These are phyloP conservation scores for Tetramorium simillimum DNA, from an alignment of 1,140 invertebrate species.

Conservation along the genomic window DNA sequence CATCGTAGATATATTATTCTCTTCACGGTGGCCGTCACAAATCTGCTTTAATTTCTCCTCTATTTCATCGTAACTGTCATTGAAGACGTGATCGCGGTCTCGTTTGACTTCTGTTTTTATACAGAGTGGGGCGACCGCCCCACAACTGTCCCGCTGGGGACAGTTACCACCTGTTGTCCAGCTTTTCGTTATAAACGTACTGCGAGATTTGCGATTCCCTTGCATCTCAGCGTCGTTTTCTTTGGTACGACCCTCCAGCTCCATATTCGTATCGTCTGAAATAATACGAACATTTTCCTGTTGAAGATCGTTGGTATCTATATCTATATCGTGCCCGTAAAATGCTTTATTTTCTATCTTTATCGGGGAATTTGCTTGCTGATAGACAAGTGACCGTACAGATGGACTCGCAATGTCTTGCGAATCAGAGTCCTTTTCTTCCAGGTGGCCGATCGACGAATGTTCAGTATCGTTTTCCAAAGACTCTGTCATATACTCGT, in stretches of 20 bases:
- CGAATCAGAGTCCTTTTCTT: constrained; percentile 63
- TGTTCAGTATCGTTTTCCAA: constrained; percentile 68
- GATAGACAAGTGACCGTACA: neutral
- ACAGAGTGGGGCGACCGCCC: too few relatives aligned
- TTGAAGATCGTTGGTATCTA: constrained; percentile 36
- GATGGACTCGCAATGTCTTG: constrained; percentile 37
- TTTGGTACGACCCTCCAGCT: constrained; percentile 51
- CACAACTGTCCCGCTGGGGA: too few relatives aligned
- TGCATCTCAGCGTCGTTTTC: constrained; percentile 41
- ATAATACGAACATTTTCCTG: constrained; percentile 68
- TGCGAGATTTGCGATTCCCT: neutral
- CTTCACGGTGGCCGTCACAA: constrained; percentile 70
- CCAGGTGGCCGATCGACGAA: constrained; percentile 49
- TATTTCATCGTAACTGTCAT: constrained; percentile 76
- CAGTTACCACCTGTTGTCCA: neutral
- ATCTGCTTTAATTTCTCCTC: constrained; percentile 79
- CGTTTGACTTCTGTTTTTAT: constrained; percentile 74
- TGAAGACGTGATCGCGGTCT: constrained; percentile 62
- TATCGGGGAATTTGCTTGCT: constrained; percentile 20
- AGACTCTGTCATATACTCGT: constrained; percentile 74
- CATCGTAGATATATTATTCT: constrained; percentile 66
- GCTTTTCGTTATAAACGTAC: neutral
- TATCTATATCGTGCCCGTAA: constrained; percentile 14
- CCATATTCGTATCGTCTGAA: constrained; percentile 68
- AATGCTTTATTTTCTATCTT: neutral